Evolutionary conservation across 2,113 vertebrate genomes (phyloP), one percentile per base, ranked within the genome.

Genomic region (Hippocampus guttulatus): DNA sequence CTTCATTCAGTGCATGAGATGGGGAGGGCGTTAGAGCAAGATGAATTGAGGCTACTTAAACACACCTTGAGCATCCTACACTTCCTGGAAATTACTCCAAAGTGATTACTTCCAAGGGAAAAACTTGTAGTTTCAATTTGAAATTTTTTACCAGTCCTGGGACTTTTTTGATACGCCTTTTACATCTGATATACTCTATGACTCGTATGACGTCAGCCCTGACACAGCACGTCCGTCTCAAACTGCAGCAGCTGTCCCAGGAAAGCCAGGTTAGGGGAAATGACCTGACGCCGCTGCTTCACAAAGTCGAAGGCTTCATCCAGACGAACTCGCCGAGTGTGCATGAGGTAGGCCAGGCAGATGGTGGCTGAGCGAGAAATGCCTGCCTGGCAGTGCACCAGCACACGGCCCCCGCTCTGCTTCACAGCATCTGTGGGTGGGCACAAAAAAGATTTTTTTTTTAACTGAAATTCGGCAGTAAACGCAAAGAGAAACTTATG

Each of bases 201-300:
- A 45, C 43, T 45, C 49, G 49, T 18, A 51, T 51, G 49, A 51
- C 49, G 33, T 89, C 69, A 79, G 60, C 89, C 92, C 62, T 84
- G 88, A 57, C 91, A 92, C 54, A 92, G 85, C 3, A 93, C 89
- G 16, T 93, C 90, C 0, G 90, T 92, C 81, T 93, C 93, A 57
- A 93, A 93, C 90, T 93, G 93, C 69, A 93, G 82, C 71, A 93
- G 86, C 78, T 93, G 93, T 2, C 93, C 92, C 93, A 93, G 93
- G 81, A 93, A 93, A 60, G 85, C 87, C 76, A 93, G 81, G 76
- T 93, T 93, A 21, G 93, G 93, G 1, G 93, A 93, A 75, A 93
- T 93, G 77, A 93, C 89, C 1, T 88, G 85, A 8, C 92, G 86
- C 0, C 92, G 84, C 62, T 87, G 88, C 85, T 93, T 93, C 41